Evolutionary conservation across 2,888 invertebrate species (phyloP).

Genomic region (Trichogramma dendrolimi): DNA sequence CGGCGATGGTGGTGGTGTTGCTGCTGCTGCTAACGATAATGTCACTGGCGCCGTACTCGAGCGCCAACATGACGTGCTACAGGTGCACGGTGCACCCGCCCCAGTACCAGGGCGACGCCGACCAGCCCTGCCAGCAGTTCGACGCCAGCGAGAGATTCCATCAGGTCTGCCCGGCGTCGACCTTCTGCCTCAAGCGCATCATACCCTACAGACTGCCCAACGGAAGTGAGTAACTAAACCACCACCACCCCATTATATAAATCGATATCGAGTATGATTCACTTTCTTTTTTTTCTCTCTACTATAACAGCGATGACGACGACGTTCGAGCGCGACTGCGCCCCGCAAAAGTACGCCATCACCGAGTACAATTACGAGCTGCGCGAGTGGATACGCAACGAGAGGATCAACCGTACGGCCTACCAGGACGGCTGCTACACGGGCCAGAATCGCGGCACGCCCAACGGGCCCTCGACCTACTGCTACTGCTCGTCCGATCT

Average conservation of each 20-base stretch:
- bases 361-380: slow-evolving; percentile 59
- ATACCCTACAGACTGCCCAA: slow-evolving; percentile 56
- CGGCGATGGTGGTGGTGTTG: background rate
- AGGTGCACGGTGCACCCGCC: slow-evolving; percentile 67
- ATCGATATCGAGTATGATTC: background rate
- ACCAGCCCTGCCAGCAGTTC: slow-evolving; percentile 71
- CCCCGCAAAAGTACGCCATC: slow-evolving; percentile 66
- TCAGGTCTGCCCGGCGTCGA: slow-evolving; percentile 74
- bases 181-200: slow-evolving; percentile 77
- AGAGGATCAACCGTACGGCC: slow-evolving; percentile 63
- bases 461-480: slow-evolving; percentile 61
- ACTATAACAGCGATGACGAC: slow-evolving; percentile 56
- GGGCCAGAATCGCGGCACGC: slow-evolving; percentile 62
- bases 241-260: background rate
- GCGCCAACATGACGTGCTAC: slow-evolving; percentile 64
- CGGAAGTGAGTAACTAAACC: slow-evolving; percentile 58
- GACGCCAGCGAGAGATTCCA: slow-evolving; percentile 68
- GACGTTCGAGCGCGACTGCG: slow-evolving; percentile 67
- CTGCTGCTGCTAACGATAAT: background rate
- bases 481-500: slow-evolving; percentile 74
- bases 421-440: slow-evolving; percentile 68
- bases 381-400: slow-evolving; percentile 61
- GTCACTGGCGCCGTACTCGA: too few relatives aligned
- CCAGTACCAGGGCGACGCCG: slow-evolving; percentile 59
- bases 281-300: slow-evolving; percentile 9